Percentiles rank a stretch among this genome's conserved stretches.
These are phyloP conservation scores for Epistrophella euchroma DNA, from an alignment of 2,888 invertebrate species.

Conservation along the genomic window DNA sequence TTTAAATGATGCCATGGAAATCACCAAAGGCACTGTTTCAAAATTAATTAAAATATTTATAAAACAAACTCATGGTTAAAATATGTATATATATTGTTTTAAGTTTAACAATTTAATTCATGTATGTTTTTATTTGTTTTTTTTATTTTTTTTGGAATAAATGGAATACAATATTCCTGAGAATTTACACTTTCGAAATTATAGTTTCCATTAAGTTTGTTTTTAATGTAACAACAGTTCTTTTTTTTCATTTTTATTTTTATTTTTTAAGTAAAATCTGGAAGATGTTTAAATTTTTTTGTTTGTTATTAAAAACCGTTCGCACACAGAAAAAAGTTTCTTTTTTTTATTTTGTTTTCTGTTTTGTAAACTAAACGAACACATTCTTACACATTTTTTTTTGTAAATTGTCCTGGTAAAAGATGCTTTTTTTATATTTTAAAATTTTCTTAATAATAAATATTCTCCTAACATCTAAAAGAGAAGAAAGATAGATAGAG, in stretches of 20 bases:
- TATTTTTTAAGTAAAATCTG: constrained; percentile 62
- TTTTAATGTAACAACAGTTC: constrained; percentile 48
- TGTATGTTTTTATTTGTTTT: constrained; percentile 6
- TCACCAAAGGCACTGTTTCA: constrained; percentile 72
- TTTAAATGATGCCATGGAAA: constrained; percentile 69
- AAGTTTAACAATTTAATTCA: constrained; percentile 64
- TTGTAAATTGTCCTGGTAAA: constrained; percentile 69
- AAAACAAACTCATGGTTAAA: constrained; percentile 31
- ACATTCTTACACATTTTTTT: constrained; percentile 64
- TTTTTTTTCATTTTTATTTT: constrained; percentile 45
- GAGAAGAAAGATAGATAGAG: constrained; percentile 73
- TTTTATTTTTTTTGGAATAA: constrained; percentile 63
- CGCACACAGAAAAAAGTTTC: constrained; percentile 65
- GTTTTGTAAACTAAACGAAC: constrained; percentile 75
- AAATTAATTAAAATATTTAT: constrained; percentile 37
- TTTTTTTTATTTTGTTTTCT: constrained; percentile 46
- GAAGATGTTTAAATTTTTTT: constrained; percentile 64
- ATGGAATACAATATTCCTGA: constrained; percentile 75
- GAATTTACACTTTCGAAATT: constrained; percentile 68
- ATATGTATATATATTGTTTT: constrained; percentile 29
- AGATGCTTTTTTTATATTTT: constrained; percentile 40
- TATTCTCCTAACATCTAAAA: constrained; percentile 73
- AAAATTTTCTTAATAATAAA: constrained; percentile 57
- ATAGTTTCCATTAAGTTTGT: constrained; percentile 62
- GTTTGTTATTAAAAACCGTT: constrained; percentile 72